These are phyloP conservation scores for Tinea pellionella DNA, from an alignment of 2,888 invertebrate genomes.

Conservation along the genomic window DNA sequence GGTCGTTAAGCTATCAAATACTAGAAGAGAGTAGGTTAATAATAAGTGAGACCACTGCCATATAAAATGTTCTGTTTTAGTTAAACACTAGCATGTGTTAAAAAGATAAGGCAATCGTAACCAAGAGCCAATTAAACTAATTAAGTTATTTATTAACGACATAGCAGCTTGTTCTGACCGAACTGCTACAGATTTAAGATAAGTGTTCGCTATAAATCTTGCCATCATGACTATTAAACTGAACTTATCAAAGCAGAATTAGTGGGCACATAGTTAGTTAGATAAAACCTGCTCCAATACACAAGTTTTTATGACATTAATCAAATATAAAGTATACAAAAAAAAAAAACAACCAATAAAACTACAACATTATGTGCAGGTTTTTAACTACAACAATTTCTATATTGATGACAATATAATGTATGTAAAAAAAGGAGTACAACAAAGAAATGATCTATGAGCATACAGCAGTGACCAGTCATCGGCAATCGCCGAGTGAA, in stretches of 20 bases:
- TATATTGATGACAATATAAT: neutral
- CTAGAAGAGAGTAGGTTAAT: too few species aligned
- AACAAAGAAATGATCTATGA: slow-evolving; percentile 39
- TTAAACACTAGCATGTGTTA: slow-evolving; percentile 14
- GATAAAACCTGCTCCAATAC: neutral
- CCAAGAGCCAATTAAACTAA: slow-evolving; percentile 37
- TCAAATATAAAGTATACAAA: neutral
- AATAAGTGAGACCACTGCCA: too few species aligned
- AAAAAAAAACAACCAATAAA: neutral
- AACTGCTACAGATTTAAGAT: slow-evolving; percentile 15
- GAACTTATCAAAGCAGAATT: neutral
- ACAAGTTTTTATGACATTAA: neutral
- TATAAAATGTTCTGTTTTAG: slow-evolving; percentile 4
- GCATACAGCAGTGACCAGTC: slow-evolving; percentile 44
- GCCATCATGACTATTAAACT: slow-evolving; percentile 13
- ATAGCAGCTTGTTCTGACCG: slow-evolving; percentile 8
- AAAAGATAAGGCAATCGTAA: slow-evolving; percentile 11
- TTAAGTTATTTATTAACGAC: slow-evolving; percentile 37
- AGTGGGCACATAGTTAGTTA: neutral
- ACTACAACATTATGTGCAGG: neutral
- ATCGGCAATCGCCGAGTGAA: slow-evolving; percentile 23
- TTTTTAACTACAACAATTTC: neutral
- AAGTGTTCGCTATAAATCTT: slow-evolving; percentile 12
- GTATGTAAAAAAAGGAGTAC: neutral
- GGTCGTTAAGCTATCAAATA: too few species aligned